A percentile compares a stretch with the other conserved stretches of the same genome.
Evolutionary conservation across 2,113 vertebrate species (phyloP).

Genomic region (Engraulis encrasicolus): DNA sequence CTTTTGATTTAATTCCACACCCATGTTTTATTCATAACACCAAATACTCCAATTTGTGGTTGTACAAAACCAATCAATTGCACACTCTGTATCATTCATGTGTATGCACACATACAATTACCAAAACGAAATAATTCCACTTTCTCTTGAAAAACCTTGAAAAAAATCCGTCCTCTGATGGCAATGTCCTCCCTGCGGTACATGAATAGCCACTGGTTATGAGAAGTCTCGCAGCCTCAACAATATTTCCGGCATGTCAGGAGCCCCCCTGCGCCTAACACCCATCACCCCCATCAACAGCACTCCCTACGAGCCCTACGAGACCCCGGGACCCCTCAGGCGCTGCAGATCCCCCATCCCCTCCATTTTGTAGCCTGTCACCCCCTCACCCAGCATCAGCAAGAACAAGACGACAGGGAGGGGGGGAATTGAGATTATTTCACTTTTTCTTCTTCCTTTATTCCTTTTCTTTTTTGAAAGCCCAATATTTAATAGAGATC

Average conservation of each 20-base stretch:
- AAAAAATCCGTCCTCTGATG: not conserved
- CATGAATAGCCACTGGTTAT: constrained; percentile 84
- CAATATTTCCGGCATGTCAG: constrained; percentile 89
- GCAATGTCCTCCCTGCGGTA: not conserved
- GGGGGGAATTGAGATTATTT: not conserved
- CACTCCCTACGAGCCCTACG: constrained; percentile 75
- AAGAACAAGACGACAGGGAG: constrained; percentile 14
- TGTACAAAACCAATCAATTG: not conserved
- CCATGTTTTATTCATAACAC: not conserved
- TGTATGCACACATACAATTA: not conserved
- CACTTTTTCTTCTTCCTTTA: not conserved
- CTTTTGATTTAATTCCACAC: not conserved
- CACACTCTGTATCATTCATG: no score
- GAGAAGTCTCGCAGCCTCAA: constrained; percentile 94
- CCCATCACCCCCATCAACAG: constrained; percentile 79
- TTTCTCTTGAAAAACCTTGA: not conserved
- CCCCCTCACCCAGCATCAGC: no score
- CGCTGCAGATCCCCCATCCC: constrained; percentile 88
- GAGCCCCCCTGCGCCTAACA: constrained; percentile 82
- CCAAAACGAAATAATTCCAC: not conserved
- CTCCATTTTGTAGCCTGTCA: constrained; percentile 85
- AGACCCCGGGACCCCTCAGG: constrained; percentile 81
- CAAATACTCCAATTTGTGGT: not conserved
- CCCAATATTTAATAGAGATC: not conserved
- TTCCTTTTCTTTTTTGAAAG: not conserved